These are phyloP conservation scores for Limnephilus auricula DNA, from an alignment of 2,888 invertebrate species.

Conservation along the genomic window DNA sequence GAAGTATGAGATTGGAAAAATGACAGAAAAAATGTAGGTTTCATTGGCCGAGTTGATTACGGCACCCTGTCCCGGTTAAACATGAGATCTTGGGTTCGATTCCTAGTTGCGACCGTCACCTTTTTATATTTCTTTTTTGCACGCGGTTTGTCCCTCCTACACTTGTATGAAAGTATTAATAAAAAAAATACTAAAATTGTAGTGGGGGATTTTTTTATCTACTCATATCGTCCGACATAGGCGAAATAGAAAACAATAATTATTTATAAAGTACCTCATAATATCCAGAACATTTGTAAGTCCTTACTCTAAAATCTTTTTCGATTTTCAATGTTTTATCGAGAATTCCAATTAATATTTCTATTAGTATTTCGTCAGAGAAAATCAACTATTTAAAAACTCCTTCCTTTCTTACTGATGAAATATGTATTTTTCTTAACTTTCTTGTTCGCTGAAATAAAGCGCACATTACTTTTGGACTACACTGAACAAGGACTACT, in stretches of 20 bases:
- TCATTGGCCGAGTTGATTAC: too few relatives aligned
- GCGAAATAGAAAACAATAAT: background rate
- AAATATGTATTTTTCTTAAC: constrained; percentile 31
- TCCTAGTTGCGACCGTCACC: too few relatives aligned
- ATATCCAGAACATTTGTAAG: background rate
- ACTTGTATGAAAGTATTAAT: too few relatives aligned
- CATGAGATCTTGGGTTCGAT: too few relatives aligned
- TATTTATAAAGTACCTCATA: background rate
- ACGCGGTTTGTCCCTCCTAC: too few relatives aligned
- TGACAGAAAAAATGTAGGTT: too few relatives aligned
- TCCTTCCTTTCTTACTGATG: constrained; percentile 9
- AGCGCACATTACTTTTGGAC: constrained; percentile 11
- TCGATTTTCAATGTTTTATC: background rate
- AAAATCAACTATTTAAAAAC: constrained; percentile 18
- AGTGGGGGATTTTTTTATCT: too few relatives aligned
- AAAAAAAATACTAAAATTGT: too few relatives aligned
- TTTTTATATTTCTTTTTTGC: too few relatives aligned
- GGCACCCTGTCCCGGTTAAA: too few relatives aligned
- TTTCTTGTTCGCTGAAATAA: constrained; percentile 17
- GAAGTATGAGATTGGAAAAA: too few relatives aligned
- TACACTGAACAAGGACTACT: background rate
- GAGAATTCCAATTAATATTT: constrained; percentile 6
- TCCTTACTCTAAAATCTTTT: background rate
- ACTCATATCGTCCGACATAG: too few relatives aligned
- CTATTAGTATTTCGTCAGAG: background rate